Percentiles rank a stretch among this genome's conserved stretches.
Evolutionary conservation across 1,140 invertebrate genomes (phyloP).

Genomic region (Panagrolaimus sp.): DNA sequence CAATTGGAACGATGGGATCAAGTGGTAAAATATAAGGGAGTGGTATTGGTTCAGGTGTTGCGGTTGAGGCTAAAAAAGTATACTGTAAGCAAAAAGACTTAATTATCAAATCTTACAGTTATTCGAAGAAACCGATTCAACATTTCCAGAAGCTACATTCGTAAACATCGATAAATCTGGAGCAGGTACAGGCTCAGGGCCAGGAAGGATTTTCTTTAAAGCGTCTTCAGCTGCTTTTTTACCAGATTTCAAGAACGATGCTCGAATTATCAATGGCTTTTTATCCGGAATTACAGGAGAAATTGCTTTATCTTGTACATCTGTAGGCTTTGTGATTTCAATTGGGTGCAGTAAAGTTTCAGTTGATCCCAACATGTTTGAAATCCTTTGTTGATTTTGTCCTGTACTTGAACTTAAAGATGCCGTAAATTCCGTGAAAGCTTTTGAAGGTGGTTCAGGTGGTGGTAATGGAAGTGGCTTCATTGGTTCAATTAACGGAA

Average conservation of each 20-base stretch:
- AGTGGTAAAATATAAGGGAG: not conserved
- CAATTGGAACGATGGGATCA: not conserved
- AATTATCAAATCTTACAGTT: conserved; percentile 1
- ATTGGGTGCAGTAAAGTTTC: not conserved
- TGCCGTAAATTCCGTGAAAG: not conserved
- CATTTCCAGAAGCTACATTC: not conserved
- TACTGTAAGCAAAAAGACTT: not conserved
- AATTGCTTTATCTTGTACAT: not conserved
- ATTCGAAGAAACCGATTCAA: not conserved
- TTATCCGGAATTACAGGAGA: not conserved
- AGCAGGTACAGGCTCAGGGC: not conserved
- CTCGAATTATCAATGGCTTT: not conserved
- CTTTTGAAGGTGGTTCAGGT: not conserved
- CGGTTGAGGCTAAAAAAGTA: too few species aligned
- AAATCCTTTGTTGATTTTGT: not conserved
- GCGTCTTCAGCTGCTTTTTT: conserved; percentile 8
- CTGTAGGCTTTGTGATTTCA: not conserved
- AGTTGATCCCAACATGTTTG: not conserved
- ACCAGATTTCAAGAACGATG: not conserved
- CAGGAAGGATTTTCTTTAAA: not conserved
- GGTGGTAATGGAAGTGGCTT: not conserved
- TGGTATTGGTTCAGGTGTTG: not conserved
- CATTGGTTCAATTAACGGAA: not conserved
- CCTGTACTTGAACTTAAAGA: not conserved
- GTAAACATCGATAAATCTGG: not conserved